Percentiles rank a stretch among this genome's conserved stretches.
These are phyloP conservation scores for Hyla sarda DNA, from an alignment of 2,113 vertebrate species.

Conservation along the genomic window DNA sequence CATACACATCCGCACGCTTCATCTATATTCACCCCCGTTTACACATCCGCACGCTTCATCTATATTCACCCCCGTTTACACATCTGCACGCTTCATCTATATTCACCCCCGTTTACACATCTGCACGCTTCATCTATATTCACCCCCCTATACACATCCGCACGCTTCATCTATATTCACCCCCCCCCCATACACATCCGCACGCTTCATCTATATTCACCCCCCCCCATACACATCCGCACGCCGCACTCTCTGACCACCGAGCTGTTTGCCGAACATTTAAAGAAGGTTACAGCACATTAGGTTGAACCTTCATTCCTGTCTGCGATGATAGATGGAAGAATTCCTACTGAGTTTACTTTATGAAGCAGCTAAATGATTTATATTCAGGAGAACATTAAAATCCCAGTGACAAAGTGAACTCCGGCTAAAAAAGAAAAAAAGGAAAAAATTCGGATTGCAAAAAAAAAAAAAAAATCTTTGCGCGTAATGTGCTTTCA, in stretches of 20 bases:
- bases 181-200: no score
- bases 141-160: no score
- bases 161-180: no score
- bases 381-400: constrained; percentile 79
- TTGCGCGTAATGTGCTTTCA: constrained; percentile 80
- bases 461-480: constrained; percentile 79
- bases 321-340: constrained; percentile 79
- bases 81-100: no score
- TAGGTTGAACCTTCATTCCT: constrained; percentile 80
- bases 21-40: no score
- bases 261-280: constrained; percentile 65
- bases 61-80: no score
- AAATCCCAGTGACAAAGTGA: constrained; percentile 79
- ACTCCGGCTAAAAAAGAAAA: constrained; percentile 78
- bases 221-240: constrained; percentile 38
- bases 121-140: no score
- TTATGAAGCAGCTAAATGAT: constrained; percentile 80
- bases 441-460: constrained; percentile 68
- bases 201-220: no score
- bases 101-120: no score
- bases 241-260: constrained; percentile 53
- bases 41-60: no score
- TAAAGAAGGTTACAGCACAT: constrained; percentile 76
- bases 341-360: constrained; percentile 77
- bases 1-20: no score